Evolutionary conservation across 2,888 invertebrate genomes (phyloP).

Genomic region (Andricus curvator): DNA sequence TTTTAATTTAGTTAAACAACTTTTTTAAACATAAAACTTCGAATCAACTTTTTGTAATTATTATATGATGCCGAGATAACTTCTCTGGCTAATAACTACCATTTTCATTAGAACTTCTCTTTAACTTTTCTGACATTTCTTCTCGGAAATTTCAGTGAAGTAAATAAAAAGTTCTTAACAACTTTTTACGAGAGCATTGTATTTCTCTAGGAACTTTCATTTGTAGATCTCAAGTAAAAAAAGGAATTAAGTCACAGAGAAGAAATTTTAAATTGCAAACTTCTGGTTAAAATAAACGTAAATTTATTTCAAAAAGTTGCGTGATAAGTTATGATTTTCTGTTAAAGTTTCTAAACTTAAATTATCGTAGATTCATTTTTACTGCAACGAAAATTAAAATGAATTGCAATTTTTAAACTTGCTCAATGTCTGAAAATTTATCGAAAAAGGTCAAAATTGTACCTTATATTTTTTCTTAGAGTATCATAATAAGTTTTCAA

Average conservation of each 20-base stretch:
- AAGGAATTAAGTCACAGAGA: not conserved
- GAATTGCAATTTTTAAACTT: no score
- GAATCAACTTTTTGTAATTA: not conserved
- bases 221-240: not conserved
- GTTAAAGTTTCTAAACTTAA: not conserved
- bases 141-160: slow-evolving; percentile 1
- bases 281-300: not conserved
- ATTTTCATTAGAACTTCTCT: slow-evolving; percentile 1
- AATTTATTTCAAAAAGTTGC: not conserved
- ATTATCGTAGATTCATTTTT: no score
- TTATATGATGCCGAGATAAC: not conserved
- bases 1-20: not conserved
- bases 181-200: not conserved
- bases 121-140: not conserved
- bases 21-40: not conserved
- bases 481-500: no score
- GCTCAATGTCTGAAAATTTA: no score
- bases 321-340: not conserved
- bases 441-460: no score
- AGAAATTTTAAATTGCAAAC: not conserved
- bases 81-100: not conserved
- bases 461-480: no score
- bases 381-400: no score
- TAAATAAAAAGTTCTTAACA: not conserved
- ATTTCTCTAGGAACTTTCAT: not conserved